phyloP scores from a whole-genome alignment of 2,113 vertebrate species.

The Pygoscelis antarcticus region DNA sequence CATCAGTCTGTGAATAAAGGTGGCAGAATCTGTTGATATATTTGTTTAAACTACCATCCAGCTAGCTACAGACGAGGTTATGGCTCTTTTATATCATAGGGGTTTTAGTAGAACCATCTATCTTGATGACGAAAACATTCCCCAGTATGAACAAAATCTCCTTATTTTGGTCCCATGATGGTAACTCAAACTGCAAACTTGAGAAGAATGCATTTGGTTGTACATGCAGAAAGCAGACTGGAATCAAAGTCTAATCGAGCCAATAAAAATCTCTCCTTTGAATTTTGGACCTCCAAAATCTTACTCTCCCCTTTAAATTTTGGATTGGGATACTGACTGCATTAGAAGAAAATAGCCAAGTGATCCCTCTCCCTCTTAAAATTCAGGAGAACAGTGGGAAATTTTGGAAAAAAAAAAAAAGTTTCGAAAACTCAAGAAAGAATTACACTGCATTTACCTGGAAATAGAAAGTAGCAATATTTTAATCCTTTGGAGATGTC shows the following conservation, averaged over 20 bases:
- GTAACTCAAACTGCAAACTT: not conserved
- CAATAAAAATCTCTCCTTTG: not conserved
- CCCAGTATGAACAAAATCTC: not conserved
- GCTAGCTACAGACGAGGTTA: not conserved
- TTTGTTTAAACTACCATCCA: not conserved
- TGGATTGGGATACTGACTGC: not conserved
- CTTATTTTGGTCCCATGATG: not conserved
- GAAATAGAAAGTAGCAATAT: constrained; percentile 48
- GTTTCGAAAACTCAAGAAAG: not conserved
- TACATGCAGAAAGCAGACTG: not conserved
- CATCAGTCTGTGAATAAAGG: not conserved
- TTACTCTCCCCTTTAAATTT: not conserved
- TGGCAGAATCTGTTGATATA: not conserved
- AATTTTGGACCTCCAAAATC: not conserved
- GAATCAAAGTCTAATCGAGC: not conserved
- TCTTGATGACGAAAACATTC: not conserved
- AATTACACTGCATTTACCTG: not conserved
- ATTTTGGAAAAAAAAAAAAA: not conserved
- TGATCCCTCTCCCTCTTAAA: not conserved
- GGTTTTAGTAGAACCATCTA: not conserved
- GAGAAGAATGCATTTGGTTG: not conserved
- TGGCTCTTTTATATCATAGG: not conserved
- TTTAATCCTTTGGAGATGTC: constrained; percentile 54
- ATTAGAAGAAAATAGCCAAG: not conserved
- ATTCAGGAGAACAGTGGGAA: not conserved